These are phyloP conservation scores for Sylvietta virens DNA, from an alignment of 2,113 vertebrate species.

Conservation along the genomic window DNA sequence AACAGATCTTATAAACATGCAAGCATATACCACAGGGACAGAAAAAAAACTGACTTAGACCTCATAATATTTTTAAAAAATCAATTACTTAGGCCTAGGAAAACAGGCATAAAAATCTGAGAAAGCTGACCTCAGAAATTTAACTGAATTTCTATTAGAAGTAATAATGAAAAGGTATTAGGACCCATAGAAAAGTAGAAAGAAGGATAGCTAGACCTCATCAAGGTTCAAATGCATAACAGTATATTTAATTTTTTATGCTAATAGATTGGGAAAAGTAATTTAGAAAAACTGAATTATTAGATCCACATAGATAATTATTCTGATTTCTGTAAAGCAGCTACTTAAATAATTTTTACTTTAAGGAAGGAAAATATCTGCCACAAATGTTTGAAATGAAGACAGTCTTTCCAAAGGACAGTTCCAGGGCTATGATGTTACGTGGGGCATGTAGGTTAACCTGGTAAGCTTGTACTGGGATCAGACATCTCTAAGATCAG, in stretches of 20 bases:
- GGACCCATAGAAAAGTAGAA: not conserved
- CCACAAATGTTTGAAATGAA: not conserved
- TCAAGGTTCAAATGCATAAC: not conserved
- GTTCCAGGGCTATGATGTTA: not conserved
- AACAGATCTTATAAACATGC: not conserved
- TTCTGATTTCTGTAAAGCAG: not conserved
- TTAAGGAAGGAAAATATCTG: not conserved
- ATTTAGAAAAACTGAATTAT: not conserved
- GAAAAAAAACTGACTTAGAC: not conserved
- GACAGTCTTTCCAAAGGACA: not conserved
- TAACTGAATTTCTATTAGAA: not conserved
- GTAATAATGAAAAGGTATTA: not conserved
- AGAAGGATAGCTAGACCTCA: not conserved
- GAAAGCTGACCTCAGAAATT: not conserved
- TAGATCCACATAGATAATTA: not conserved
- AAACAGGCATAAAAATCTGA: not conserved
- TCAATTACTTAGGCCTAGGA: not conserved
- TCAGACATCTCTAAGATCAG: not conserved
- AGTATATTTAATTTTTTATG: not conserved
- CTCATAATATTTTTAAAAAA: not conserved
- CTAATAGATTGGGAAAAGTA: not conserved
- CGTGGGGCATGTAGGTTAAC: not conserved
- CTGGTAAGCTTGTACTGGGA: not conserved
- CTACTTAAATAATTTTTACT: not conserved
- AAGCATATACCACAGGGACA: not conserved